These are phyloP conservation scores for Sesamia nonagrioides DNA, from an alignment of 1,140 invertebrate species.

Conservation along the genomic window DNA sequence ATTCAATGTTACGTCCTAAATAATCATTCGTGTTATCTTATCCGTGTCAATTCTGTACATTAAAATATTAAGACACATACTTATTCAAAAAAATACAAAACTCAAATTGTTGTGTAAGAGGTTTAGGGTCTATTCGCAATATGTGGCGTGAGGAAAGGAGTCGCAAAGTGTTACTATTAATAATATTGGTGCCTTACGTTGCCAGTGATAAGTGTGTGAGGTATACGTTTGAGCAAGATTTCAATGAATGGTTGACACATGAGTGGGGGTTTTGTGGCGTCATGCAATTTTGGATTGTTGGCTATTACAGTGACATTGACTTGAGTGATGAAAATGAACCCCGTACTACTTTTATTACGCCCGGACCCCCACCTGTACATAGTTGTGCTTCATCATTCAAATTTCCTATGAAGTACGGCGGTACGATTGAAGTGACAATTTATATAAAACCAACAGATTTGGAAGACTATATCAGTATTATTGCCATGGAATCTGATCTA, in stretches of 20 bases:
- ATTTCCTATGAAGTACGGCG: background rate
- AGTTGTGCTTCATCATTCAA: constrained; percentile 10
- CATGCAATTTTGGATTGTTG: background rate
- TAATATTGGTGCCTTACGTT: background rate
- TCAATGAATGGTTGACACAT: constrained; percentile 8
- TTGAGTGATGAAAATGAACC: background rate
- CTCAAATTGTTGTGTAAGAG: too few relatives aligned
- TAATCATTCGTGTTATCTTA: too few relatives aligned
- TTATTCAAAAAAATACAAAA: too few relatives aligned
- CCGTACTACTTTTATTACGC: background rate
- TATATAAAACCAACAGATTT: background rate
- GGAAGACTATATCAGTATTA: background rate
- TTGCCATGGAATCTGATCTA: background rate
- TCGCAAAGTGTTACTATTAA: background rate
- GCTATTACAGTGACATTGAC: background rate
- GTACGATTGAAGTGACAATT: background rate
- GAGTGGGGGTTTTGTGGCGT: background rate
- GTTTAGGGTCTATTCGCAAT: too few relatives aligned
- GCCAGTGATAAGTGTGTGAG: constrained; percentile 28
- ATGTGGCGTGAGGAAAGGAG: too few relatives aligned
- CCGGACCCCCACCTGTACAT: background rate
- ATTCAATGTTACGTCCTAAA: too few relatives aligned
- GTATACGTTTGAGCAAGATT: constrained; percentile 32
- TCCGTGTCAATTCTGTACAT: too few relatives aligned
- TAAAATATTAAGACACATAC: too few relatives aligned